A percentile compares a stretch with the other conserved stretches of the same genome.
These are phyloP conservation scores for Vicugna pacos DNA, from an alignment of 2,113 vertebrate species.

Conservation along the genomic window DNA sequence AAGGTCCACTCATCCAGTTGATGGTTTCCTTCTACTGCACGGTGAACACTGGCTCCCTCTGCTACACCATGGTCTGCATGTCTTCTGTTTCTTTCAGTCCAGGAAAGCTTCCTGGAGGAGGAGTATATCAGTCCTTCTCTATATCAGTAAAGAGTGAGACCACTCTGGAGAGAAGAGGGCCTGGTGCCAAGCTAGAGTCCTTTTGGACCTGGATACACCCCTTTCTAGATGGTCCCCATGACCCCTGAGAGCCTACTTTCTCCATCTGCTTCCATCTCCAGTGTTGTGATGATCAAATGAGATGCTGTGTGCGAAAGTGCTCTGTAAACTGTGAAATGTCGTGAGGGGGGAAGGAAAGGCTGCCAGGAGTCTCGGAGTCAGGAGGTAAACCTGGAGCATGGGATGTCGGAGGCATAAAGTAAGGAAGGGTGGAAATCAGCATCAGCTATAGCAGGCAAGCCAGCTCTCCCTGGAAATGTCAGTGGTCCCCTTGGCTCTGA, in stretches of 20 bases:
- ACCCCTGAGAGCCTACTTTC: background rate
- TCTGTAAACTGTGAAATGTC: slow-evolving; percentile 2
- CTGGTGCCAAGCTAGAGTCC: background rate
- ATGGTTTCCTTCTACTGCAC: background rate
- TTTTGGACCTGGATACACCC: background rate
- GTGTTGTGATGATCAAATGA: slow-evolving; percentile 31
- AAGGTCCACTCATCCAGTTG: no score
- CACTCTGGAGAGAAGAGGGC: background rate
- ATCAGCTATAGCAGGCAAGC: accelerated
- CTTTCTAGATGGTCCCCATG: background rate
- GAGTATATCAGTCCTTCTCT: background rate
- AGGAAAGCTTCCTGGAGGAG: slow-evolving; percentile 19
- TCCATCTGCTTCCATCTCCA: background rate
- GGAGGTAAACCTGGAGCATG: background rate
- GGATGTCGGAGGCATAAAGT: accelerated
- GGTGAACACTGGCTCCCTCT: background rate
- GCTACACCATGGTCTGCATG: background rate
- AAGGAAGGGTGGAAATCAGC: no score
- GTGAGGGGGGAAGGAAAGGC: background rate
- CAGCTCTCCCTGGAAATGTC: background rate
- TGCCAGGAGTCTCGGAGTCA: background rate
- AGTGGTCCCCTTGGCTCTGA: background rate
- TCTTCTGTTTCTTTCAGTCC: background rate
- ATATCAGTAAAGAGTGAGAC: background rate
- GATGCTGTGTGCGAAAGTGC: background rate